A percentile compares a stretch with the other conserved stretches of the same genome.
phyloP scores from a whole-genome alignment of 2,797 vertebrate species.

The Sebastes hubbsi region DNA sequence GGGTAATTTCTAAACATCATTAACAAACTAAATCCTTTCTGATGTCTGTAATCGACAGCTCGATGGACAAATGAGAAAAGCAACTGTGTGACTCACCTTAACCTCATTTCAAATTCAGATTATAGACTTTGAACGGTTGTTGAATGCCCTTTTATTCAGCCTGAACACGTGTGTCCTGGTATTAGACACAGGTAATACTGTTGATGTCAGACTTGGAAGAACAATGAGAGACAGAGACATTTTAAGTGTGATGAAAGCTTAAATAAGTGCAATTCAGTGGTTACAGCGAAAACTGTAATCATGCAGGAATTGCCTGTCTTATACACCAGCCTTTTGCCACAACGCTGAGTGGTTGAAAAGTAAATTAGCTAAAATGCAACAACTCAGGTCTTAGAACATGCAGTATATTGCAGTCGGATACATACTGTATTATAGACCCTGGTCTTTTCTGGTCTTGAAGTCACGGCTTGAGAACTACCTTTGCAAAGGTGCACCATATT shows the following conservation, averaged over 20 bases:
- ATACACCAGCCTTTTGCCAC: not conserved
- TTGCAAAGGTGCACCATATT: too few species aligned
- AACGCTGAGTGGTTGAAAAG: not conserved
- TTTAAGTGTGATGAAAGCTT: not conserved
- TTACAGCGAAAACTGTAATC: not conserved
- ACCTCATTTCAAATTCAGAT: not conserved
- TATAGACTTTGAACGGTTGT: not conserved
- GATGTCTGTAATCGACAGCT: not conserved
- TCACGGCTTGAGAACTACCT: too few species aligned
- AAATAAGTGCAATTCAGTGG: not conserved
- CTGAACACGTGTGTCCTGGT: not conserved
- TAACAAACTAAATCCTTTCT: not conserved
- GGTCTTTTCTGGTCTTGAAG: too few species aligned
- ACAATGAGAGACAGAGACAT: not conserved
- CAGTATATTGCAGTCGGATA: too few species aligned
- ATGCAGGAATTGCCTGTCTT: not conserved
- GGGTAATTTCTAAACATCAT: not conserved
- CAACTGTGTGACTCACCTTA: not conserved
- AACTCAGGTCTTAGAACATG: not conserved
- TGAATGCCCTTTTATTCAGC: not conserved
- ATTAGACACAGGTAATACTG: not conserved
- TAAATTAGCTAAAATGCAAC: too few species aligned
- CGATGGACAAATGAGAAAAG: not conserved
- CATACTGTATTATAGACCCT: too few species aligned
- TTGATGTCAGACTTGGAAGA: not conserved